phyloP scores from a whole-genome alignment of 2,888 invertebrate species.

The Epinotia bilunana region DNA sequence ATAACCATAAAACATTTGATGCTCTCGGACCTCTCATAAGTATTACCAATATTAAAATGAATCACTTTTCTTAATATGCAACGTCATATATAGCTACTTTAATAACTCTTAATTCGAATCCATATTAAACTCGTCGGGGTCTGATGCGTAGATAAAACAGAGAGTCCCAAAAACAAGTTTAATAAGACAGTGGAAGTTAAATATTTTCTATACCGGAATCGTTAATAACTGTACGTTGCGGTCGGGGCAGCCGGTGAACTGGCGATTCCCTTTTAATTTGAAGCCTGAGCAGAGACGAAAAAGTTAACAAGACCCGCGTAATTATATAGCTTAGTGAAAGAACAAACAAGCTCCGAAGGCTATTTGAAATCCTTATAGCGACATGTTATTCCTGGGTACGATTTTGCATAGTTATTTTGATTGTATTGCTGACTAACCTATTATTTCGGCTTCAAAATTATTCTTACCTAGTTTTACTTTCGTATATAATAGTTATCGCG shows the following conservation, averaged over 20 bases:
- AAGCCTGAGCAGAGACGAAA: conserved; percentile 73
- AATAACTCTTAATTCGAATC: conserved; percentile 56
- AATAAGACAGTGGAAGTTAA: conserved; percentile 83
- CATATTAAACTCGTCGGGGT: conserved; percentile 54
- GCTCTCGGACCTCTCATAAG: neutral
- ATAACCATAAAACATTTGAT: neutral
- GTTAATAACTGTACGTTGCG: conserved; percentile 80
- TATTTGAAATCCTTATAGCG: conserved; percentile 66
- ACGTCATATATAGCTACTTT: too few species aligned
- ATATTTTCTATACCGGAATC: conserved; percentile 82
- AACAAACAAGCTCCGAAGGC: conserved; percentile 76
- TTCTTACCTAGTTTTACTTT: neutral
- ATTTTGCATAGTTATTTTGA: conserved; percentile 57
- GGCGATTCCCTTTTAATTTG: conserved; percentile 81
- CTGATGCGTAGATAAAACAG: conserved; percentile 68
- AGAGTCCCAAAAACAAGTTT: conserved; percentile 78
- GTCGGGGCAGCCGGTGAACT: conserved; percentile 63
- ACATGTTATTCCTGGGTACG: conserved; percentile 66
- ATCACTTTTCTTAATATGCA: neutral
- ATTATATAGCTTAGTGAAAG: conserved; percentile 77
- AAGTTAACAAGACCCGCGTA: conserved; percentile 80
- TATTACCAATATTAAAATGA: neutral
- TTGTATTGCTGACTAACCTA: conserved; percentile 11
- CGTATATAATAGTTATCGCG: neutral
- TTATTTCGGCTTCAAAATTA: conserved; percentile 9